A percentile compares a stretch with the other conserved stretches of the same genome.
Conservation (phyloP, 2,888 invertebrate genomes). For the Eledone cirrhosa region DNA sequence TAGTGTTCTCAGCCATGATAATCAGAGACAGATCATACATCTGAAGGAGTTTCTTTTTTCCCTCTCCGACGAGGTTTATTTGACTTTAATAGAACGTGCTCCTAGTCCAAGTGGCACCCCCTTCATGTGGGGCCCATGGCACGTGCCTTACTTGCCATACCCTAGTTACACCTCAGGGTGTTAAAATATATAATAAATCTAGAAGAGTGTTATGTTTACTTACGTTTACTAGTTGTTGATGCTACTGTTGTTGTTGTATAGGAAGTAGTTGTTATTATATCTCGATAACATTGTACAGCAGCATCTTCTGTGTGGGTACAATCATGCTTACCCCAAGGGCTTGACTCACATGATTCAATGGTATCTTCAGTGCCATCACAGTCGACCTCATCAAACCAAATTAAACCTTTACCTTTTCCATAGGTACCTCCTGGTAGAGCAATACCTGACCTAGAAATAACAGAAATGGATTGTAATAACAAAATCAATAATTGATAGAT, state of each 20-base stretch:
- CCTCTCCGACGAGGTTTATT: too few species aligned
- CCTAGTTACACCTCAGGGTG: too few species aligned
- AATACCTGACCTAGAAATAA: not conserved
- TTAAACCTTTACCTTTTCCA: not conserved
- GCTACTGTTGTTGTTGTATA: not conserved
- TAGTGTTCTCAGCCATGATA: too few species aligned
- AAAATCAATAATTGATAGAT: not conserved
- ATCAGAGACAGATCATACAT: too few species aligned
- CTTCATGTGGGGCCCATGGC: too few species aligned
- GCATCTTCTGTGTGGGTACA: constrained; percentile 13
- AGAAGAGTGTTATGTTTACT: too few species aligned
- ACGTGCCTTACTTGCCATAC: too few species aligned
- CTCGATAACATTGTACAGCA: not conserved
- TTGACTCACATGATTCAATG: not conserved
- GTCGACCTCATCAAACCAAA: not conserved
- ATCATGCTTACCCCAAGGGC: not conserved
- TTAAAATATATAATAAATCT: too few species aligned
- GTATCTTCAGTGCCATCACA: not conserved
- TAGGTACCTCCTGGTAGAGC: not conserved
- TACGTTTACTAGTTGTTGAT: not conserved
- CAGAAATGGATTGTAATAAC: not conserved
- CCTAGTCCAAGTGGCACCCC: too few species aligned
- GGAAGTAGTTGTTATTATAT: not conserved
- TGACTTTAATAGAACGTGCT: too few species aligned
- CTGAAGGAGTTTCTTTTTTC: too few species aligned